Evolutionary conservation across 2,797 vertebrate genomes (phyloP).

Genomic region (Falco biarmicus): DNA sequence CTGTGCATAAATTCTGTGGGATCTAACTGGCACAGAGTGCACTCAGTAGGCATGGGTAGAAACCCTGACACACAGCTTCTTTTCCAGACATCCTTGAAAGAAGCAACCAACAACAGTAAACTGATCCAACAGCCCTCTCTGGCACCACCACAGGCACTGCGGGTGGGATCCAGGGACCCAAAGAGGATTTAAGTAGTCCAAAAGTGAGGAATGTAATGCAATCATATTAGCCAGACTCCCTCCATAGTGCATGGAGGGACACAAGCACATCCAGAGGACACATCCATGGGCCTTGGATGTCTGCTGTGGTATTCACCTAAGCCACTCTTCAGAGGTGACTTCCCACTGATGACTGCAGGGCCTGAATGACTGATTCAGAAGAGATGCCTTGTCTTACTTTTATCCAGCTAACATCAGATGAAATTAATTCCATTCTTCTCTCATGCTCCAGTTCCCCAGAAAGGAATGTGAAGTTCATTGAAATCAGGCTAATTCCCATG

Average conservation of each 20-base stretch:
- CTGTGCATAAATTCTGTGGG: accelerated
- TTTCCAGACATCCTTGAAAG: neutral
- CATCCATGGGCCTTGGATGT: neutral
- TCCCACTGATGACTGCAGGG: neutral
- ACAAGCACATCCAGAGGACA: neutral
- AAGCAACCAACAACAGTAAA: neutral
- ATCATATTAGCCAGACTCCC: neutral
- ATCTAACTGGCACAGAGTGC: accelerated
- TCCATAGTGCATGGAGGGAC: neutral
- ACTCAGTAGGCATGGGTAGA: neutral
- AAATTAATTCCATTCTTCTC: neutral
- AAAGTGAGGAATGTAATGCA: neutral
- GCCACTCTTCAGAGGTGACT: neutral
- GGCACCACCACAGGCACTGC: neutral
- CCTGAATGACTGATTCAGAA: neutral
- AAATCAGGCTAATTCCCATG: neutral
- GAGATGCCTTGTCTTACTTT: neutral
- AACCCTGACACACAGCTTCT: neutral
- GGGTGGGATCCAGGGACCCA: neutral
- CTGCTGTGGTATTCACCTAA: neutral
- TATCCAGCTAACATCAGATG: neutral
- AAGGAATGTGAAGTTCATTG: neutral
- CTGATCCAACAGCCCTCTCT: neutral
- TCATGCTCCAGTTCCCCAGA: neutral
- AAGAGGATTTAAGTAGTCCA: neutral